Evolutionary conservation across 1,140 invertebrate genomes (phyloP).

Genomic region (Micrasema longulum): DNA sequence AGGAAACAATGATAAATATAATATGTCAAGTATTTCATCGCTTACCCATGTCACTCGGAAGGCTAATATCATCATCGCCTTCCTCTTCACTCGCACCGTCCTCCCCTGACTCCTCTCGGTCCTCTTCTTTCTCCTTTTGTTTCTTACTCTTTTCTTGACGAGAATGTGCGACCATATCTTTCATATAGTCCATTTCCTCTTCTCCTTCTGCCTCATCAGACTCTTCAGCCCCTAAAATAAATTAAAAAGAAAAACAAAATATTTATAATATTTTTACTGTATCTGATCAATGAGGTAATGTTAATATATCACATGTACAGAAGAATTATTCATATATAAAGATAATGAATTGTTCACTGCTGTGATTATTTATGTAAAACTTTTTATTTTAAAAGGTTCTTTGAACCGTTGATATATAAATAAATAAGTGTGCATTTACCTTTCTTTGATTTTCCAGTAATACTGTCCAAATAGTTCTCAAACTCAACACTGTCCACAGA

Average conservation of each 20-base stretch:
- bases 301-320: too few relatives aligned
- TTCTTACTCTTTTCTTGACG: constrained; percentile 51
- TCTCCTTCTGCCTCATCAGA: constrained; percentile 47
- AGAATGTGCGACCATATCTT: constrained; percentile 66
- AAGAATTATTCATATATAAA: too few relatives aligned
- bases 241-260: too few relatives aligned
- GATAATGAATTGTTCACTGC: too few relatives aligned
- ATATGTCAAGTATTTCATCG: too few relatives aligned
- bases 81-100: constrained; percentile 57
- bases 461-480: constrained; percentile 80
- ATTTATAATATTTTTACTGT: too few relatives aligned
- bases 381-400: too few relatives aligned
- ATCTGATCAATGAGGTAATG: too few relatives aligned
- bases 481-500: constrained; percentile 93
- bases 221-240: background rate
- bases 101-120: constrained; percentile 57
- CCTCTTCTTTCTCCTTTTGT: constrained; percentile 58
- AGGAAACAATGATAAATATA: too few relatives aligned
- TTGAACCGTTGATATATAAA: too few relatives aligned
- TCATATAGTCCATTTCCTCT: constrained; percentile 71
- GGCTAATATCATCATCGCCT: constrained; percentile 48
- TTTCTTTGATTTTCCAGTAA: constrained; percentile 64
- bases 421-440: too few relatives aligned
- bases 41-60: constrained; percentile 49
- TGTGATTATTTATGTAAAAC: too few relatives aligned